phyloP scores from a whole-genome alignment of 2,888 invertebrate genomes.

The Cheilosia impressa region DNA sequence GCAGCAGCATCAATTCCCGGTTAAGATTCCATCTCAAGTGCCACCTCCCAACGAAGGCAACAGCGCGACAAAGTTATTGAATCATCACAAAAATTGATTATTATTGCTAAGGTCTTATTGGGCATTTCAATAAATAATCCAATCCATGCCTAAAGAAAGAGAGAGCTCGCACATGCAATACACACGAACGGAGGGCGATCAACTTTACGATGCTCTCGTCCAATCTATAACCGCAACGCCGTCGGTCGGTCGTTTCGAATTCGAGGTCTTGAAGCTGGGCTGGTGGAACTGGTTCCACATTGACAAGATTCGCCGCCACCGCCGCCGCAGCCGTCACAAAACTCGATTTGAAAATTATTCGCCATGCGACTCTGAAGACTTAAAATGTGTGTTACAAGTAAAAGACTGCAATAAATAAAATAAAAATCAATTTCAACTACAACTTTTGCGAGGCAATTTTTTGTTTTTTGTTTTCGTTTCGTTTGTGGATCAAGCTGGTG shows the following conservation, averaged over 20 bases:
- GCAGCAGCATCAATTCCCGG: constrained; percentile 23
- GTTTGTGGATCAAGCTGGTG: constrained; percentile 20
- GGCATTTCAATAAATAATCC: constrained; percentile 66
- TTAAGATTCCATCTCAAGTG: constrained; percentile 14
- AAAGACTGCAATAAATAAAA: constrained; percentile 33
- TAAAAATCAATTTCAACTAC: constrained; percentile 45
- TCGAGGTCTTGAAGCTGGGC: constrained; percentile 63
- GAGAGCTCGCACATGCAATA: constrained; percentile 33
- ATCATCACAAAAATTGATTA: constrained; percentile 70
- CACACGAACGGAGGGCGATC: constrained; percentile 56
- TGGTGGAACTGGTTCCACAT: constrained; percentile 58
- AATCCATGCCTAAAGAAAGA: constrained; percentile 47
- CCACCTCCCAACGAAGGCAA: constrained; percentile 27
- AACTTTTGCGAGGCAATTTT: constrained; percentile 50
- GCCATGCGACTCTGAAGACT: constrained; percentile 44
- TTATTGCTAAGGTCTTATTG: constrained; percentile 55
- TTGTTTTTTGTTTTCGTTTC: neutral
- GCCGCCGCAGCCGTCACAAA: constrained; percentile 14
- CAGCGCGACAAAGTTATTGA: constrained; percentile 63
- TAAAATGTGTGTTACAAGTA: constrained; percentile 67
- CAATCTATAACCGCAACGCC: constrained; percentile 34
- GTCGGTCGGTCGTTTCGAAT: constrained; percentile 34
- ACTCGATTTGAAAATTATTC: constrained; percentile 61
- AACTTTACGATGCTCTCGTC: constrained; percentile 42
- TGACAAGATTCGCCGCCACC: constrained; percentile 26